phyloP scores from a whole-genome alignment of 2,113 vertebrate species.

The Astur gentilis region DNA sequence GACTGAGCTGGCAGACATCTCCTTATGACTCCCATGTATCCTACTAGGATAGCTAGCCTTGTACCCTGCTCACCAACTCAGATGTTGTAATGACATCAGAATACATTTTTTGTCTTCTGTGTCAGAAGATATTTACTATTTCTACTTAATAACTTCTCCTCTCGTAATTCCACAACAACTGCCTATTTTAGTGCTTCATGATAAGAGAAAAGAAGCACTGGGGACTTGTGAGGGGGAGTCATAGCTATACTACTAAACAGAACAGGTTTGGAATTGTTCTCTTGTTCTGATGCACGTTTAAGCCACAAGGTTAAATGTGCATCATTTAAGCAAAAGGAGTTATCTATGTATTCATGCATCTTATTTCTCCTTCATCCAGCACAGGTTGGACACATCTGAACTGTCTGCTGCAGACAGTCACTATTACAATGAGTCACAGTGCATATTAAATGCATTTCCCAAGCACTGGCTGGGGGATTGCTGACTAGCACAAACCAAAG shows the following conservation, averaged over 20 bases:
- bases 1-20: background rate
- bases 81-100: background rate
- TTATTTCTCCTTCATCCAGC: background rate
- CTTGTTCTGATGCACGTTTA: background rate
- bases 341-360: background rate
- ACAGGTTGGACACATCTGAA: background rate
- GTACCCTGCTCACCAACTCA: background rate
- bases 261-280: background rate
- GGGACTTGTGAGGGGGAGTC: background rate
- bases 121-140: background rate
- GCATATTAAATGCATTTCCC: background rate
- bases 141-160: background rate
- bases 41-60: background rate
- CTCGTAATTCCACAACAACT: background rate
- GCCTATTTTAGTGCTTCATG: background rate
- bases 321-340: background rate
- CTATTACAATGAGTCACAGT: background rate
- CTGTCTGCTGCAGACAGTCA: background rate
- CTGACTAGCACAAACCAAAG: background rate
- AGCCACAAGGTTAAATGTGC: background rate
- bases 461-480: background rate
- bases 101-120: background rate
- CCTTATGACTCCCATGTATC: background rate
- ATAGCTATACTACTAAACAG: background rate
- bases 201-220: background rate